Conservation (phyloP, 1,140 invertebrate species). For the Popillia japonica region DNA sequence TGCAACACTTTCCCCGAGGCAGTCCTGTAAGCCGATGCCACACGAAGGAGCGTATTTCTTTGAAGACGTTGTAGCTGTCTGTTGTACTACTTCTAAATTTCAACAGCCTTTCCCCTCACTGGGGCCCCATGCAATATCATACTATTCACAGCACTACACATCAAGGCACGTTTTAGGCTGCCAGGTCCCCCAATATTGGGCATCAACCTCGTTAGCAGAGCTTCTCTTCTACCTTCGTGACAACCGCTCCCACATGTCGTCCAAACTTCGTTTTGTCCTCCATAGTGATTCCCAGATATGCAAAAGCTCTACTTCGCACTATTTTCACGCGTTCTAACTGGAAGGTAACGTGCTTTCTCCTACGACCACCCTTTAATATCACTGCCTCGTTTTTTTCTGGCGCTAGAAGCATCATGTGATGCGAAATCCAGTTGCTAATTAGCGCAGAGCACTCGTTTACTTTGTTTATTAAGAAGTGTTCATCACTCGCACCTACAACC, state of each 20-base stretch:
- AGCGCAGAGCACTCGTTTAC: no score
- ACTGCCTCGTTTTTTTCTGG: background rate
- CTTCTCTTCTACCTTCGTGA: background rate
- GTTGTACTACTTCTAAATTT: background rate
- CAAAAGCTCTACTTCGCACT: background rate
- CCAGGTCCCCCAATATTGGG: background rate
- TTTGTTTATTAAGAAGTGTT: no score
- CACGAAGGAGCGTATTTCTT: background rate
- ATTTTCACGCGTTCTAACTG: background rate
- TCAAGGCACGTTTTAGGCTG: background rate
- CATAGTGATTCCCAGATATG: background rate
- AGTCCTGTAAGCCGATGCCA: background rate
- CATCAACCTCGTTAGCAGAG: background rate
- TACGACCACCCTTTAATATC: background rate
- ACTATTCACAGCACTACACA: background rate
- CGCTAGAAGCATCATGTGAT: background rate
- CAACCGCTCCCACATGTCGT: slow-evolving; percentile 1
- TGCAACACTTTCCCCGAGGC: background rate
- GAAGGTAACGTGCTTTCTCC: background rate
- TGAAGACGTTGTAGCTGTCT: background rate
- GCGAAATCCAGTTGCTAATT: background rate
- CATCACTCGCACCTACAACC: no score
- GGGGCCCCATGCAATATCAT: background rate
- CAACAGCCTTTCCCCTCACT: background rate
- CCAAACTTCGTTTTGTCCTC: background rate